These are phyloP conservation scores for Pollenia amentaria DNA, from an alignment of 2,888 invertebrate species.

Conservation along the genomic window DNA sequence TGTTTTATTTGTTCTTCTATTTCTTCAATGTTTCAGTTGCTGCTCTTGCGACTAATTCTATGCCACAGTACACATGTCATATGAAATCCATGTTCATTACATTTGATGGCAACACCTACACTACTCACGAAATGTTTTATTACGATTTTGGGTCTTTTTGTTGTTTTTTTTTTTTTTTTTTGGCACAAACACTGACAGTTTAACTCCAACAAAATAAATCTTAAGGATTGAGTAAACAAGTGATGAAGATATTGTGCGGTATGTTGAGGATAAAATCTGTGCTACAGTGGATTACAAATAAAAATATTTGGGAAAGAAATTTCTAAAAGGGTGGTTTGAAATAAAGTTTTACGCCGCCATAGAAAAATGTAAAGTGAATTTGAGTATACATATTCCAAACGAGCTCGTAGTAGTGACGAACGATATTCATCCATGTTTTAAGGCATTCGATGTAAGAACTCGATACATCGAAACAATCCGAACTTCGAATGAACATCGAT, in stretches of 20 bases:
- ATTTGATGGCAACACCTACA: conserved; percentile 60
- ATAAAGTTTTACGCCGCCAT: too few species aligned
- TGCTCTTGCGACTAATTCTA: conserved; percentile 27
- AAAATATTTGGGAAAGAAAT: too few species aligned
- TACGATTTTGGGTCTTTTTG: conserved; percentile 12
- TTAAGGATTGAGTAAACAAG: background rate
- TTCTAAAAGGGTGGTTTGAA: too few species aligned
- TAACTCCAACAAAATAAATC: conserved; percentile 29
- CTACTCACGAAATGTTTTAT: conserved; percentile 16
- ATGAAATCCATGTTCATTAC: conserved; percentile 58
- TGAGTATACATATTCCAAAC: too few species aligned
- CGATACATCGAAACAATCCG: too few species aligned
- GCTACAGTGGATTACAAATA: background rate
- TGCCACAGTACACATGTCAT: conserved; percentile 55
- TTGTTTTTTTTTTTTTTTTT: background rate
- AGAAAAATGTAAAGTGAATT: too few species aligned
- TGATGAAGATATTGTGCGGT: background rate
- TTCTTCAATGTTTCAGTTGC: background rate
- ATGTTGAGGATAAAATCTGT: background rate
- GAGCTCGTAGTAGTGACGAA: too few species aligned
- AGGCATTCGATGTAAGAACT: too few species aligned
- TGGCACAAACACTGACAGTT: conserved; percentile 36
- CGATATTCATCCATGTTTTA: too few species aligned
- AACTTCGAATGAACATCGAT: too few species aligned
- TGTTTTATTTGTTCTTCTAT: conserved; percentile 9